A percentile compares a stretch with the other conserved stretches of the same genome.
Conservation (phyloP, 2,888 invertebrate genomes). For the Trichopria drosophilae region DNA sequence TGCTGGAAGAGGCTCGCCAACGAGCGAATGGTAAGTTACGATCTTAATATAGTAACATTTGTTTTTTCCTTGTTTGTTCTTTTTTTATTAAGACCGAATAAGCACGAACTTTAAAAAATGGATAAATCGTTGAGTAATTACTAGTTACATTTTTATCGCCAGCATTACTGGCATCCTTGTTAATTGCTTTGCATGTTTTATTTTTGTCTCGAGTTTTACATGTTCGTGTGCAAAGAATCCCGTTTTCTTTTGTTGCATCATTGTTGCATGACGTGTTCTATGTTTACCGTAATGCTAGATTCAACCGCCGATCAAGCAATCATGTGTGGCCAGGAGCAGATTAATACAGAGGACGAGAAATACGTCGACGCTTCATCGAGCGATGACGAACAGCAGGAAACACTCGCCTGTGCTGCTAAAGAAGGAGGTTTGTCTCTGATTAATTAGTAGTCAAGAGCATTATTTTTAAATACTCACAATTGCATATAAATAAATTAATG, state of each 20-base stretch:
- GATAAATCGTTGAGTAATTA: no score
- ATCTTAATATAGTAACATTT: slow-evolving; percentile 16
- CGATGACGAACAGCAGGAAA: slow-evolving; percentile 54
- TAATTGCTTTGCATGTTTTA: no score
- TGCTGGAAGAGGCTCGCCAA: slow-evolving; percentile 86
- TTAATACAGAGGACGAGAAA: slow-evolving; percentile 34
- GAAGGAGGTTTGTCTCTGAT: slow-evolving; percentile 62
- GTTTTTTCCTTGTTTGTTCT: slow-evolving; percentile 26
- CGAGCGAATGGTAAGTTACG: slow-evolving; percentile 78
- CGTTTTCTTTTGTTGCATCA: slow-evolving; percentile 15
- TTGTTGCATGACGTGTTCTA: slow-evolving; percentile 46
- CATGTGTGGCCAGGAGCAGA: slow-evolving; percentile 60
- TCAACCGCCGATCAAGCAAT: slow-evolving; percentile 69
- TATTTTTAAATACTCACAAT: slow-evolving; percentile 30
- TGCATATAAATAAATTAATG: no score
- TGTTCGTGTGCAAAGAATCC: no score
- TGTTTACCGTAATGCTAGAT: slow-evolving; percentile 58
- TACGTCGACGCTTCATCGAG: slow-evolving; percentile 55
- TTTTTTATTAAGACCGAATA: no score
- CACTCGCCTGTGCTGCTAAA: slow-evolving; percentile 56
- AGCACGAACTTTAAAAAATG: no score
- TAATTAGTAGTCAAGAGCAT: slow-evolving; percentile 26
- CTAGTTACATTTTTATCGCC: no score
- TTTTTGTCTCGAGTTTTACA: no score
- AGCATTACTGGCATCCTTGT: no score